These are phyloP conservation scores for Amphiprion ocellaris DNA, from an alignment of 2,113 vertebrate genomes.

Conservation along the genomic window DNA sequence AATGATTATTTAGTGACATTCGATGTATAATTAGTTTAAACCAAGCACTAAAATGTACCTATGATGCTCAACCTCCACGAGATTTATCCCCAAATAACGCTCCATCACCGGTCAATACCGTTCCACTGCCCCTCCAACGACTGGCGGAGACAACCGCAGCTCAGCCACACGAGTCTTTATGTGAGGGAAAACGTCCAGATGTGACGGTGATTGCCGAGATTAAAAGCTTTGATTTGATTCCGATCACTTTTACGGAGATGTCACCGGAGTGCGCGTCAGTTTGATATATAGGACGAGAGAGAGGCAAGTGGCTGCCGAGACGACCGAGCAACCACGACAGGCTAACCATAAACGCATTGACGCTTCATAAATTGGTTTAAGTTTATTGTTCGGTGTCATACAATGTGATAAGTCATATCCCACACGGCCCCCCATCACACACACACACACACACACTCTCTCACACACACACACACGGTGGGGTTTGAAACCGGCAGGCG, in stretches of 20 bases:
- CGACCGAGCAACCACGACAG: slow-evolving; percentile 60
- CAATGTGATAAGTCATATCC: slow-evolving; percentile 82
- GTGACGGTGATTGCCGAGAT: slow-evolving; percentile 81
- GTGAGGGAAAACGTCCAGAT: slow-evolving; percentile 65
- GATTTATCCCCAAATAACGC: background rate
- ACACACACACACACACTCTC: slow-evolving; percentile 21
- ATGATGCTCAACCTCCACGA: background rate
- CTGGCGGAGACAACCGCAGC: slow-evolving; percentile 20
- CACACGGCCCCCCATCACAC: slow-evolving; percentile 51
- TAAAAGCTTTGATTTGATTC: slow-evolving; percentile 83
- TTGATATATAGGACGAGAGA: slow-evolving; percentile 74
- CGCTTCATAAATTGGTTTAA: slow-evolving; percentile 82
- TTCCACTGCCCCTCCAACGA: background rate
- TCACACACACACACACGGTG: slow-evolving; percentile 22
- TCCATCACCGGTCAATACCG: background rate
- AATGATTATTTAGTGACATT: too few species aligned
- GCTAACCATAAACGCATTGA: slow-evolving; percentile 80
- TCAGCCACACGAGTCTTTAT: slow-evolving; percentile 74
- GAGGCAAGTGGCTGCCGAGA: slow-evolving; percentile 56
- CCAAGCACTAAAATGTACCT: background rate
- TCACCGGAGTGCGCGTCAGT: slow-evolving; percentile 72
- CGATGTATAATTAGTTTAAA: too few species aligned
- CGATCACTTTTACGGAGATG: slow-evolving; percentile 80
- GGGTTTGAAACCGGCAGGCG: slow-evolving; percentile 32
- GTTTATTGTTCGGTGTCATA: slow-evolving; percentile 83